These are phyloP conservation scores for Beroe forskalii DNA, from an alignment of 37 sponge, comb jelly and placozoan species.

Conservation along the genomic window DNA sequence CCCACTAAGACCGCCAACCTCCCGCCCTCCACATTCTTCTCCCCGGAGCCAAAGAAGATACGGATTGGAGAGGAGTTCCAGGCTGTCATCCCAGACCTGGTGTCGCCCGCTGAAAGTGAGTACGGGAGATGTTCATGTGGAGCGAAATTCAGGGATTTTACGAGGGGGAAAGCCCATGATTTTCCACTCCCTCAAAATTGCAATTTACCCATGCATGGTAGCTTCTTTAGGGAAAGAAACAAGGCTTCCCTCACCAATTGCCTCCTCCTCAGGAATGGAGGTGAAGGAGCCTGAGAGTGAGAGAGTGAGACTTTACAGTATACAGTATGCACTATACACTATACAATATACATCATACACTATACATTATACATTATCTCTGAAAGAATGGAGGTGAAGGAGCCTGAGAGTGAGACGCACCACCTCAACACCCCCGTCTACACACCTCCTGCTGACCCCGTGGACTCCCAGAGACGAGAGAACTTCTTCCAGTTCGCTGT, in stretches of 20 bases:
- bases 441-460: neutral
- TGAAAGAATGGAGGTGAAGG: neutral
- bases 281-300: neutral
- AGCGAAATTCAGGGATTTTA: neutral
- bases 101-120: too few relatives aligned
- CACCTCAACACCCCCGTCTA: neutral
- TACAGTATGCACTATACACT: too few relatives aligned
- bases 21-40: slow-evolving; percentile 23
- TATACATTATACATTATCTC: too few relatives aligned
- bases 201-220: too few relatives aligned
- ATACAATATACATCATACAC: too few relatives aligned
- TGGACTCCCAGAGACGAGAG: neutral
- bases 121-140: neutral
- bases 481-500: neutral
- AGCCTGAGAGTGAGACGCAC: neutral
- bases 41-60: slow-evolving; percentile 25
- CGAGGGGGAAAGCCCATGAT: neutral
- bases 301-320: neutral
- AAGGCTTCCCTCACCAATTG: too few relatives aligned
- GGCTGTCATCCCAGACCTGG: slow-evolving; percentile 14
- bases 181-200: too few relatives aligned
- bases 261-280: too few relatives aligned
- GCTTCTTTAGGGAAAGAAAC: too few relatives aligned
- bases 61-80: slow-evolving; percentile 18
- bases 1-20: neutral